phyloP scores from a whole-genome alignment of 2,797 vertebrate genomes.

The Limnodromus scolopaceus region DNA sequence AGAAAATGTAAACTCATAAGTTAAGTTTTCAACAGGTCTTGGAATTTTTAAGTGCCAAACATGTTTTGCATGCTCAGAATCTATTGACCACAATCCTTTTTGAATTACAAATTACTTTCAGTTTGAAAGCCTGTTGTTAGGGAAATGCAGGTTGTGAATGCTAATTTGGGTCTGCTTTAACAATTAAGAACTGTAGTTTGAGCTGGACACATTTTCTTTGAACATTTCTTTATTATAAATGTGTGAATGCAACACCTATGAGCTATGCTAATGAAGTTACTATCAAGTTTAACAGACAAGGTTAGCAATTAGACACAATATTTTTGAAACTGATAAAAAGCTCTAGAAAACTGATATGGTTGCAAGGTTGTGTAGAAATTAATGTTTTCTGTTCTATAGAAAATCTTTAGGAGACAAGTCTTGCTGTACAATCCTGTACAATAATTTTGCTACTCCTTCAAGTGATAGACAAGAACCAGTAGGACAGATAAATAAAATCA shows the following conservation, averaged over 20 bases:
- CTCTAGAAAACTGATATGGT: background rate
- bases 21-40: slow-evolving; percentile 56
- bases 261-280: background rate
- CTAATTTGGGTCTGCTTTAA: slow-evolving; percentile 65
- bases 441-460: background rate
- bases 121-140: slow-evolving; percentile 69
- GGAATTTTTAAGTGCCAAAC: slow-evolving; percentile 36
- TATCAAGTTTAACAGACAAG: background rate
- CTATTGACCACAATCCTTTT: slow-evolving; percentile 62
- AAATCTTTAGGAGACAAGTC: background rate
- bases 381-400: background rate
- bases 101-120: slow-evolving; percentile 75
- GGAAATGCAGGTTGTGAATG: slow-evolving; percentile 59
- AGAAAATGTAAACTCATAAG: slow-evolving; percentile 46
- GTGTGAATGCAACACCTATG: slow-evolving; percentile 19
- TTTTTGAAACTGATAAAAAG: background rate
- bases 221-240: slow-evolving; percentile 18
- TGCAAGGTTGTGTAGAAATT: background rate
- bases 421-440: background rate
- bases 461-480: background rate
- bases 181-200: slow-evolving; percentile 53
- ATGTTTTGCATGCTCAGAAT: slow-evolving; percentile 47
- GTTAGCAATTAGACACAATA: background rate
- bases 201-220: slow-evolving; percentile 11
- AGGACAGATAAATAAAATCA: background rate